Evolutionary conservation across 2,113 vertebrate genomes (phyloP).

Genomic region (Rallus limicola): DNA sequence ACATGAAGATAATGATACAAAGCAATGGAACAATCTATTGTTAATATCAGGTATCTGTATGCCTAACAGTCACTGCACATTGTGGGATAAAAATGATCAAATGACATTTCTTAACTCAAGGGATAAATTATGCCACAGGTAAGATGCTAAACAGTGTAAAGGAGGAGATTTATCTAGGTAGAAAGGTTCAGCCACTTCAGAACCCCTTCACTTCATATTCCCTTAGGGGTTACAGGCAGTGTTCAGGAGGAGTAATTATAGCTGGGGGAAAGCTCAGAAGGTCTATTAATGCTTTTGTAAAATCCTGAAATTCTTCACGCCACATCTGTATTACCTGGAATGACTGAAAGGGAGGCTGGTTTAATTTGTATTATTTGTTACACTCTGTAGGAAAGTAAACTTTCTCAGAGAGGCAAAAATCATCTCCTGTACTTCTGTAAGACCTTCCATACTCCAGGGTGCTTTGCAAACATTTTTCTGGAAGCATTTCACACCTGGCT

Average conservation of each 20-base stretch:
- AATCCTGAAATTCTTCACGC: not conserved
- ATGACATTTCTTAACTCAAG: not conserved
- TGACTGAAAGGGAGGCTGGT: not conserved
- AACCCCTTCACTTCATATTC: not conserved
- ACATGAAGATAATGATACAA: conserved; percentile 26
- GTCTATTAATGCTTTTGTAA: conserved; percentile 3
- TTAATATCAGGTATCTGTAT: conserved; percentile 15
- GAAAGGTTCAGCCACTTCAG: conserved; percentile 6
- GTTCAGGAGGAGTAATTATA: conserved; percentile 22
- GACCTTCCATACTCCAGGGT: not conserved
- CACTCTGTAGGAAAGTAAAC: not conserved
- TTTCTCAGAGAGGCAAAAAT: not conserved
- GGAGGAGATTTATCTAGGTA: conserved; percentile 2
- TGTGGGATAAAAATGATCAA: not conserved
- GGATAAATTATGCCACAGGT: conserved; percentile 21
- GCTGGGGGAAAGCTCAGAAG: not conserved
- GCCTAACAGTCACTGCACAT: not conserved
- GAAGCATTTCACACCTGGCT: not conserved
- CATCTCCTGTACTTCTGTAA: not conserved
- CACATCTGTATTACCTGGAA: not conserved
- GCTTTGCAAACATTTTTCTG: not conserved
- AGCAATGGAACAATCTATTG: conserved; percentile 22
- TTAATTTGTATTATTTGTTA: conserved; percentile 1
- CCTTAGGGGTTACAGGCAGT: not conserved
- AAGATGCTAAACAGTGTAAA: conserved; percentile 25